phyloP scores from a whole-genome alignment of 2,797 vertebrate species.

The Gadopsis bispinosus region DNA sequence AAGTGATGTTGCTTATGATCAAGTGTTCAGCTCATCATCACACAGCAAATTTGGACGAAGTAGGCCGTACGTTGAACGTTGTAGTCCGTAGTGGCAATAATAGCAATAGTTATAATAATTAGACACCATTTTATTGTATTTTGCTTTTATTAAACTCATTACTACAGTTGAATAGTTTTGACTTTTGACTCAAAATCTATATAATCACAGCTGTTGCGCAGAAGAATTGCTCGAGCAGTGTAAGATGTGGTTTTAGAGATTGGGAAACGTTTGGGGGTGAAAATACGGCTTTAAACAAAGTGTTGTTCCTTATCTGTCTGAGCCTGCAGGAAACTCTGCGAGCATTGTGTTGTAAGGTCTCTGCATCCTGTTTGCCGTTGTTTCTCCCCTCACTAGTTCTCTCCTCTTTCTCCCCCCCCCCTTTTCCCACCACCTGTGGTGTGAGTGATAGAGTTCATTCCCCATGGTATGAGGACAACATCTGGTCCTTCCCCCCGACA shows the following conservation, averaged over 20 bases:
- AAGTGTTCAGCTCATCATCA: background rate
- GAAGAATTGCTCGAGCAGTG: slow-evolving; percentile 9
- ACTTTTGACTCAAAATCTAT: background rate
- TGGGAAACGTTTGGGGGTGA: slow-evolving; percentile 70
- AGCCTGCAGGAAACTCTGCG: slow-evolving; percentile 82
- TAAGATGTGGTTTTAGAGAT: slow-evolving; percentile 58
- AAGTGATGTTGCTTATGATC: background rate
- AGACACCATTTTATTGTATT: background rate
- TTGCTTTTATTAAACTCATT: background rate
- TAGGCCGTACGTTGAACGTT: background rate
- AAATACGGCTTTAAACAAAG: slow-evolving; percentile 81
- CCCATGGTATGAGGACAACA: slow-evolving; percentile 73
- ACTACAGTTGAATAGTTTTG: slow-evolving; percentile 1
- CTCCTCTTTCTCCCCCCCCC: slow-evolving; percentile 64
- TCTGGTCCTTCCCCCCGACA: slow-evolving; percentile 59
- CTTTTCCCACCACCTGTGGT: slow-evolving; percentile 81
- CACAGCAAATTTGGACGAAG: background rate
- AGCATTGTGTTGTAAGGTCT: slow-evolving; percentile 81
- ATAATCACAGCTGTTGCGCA: slow-evolving; percentile 29
- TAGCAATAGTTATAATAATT: background rate
- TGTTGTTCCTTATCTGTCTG: slow-evolving; percentile 82
- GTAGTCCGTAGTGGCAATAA: background rate
- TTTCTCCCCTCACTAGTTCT: slow-evolving; percentile 76
- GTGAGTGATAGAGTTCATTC: slow-evolving; percentile 78
- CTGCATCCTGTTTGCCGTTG: slow-evolving; percentile 83